Conservation (phyloP, 1,140 invertebrate genomes). For the Brachionus manjavacas region DNA sequence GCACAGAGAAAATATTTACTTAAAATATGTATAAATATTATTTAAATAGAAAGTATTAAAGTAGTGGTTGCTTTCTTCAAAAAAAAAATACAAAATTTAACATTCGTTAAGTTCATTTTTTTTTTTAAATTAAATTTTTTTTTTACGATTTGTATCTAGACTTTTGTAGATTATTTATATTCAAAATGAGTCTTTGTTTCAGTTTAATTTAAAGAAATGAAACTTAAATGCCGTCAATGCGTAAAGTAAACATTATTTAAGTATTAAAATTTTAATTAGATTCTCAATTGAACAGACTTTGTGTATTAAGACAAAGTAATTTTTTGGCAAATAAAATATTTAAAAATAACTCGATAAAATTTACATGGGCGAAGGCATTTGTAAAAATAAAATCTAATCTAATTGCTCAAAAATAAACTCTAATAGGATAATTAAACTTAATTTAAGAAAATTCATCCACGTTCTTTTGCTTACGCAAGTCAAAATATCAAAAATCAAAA, state of each 20-base stretch:
- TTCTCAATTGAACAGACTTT: background rate
- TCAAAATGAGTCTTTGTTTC: background rate
- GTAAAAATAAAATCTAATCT: background rate
- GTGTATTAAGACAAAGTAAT: background rate
- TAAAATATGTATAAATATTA: background rate
- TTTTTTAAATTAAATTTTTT: background rate
- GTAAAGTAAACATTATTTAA: conserved; percentile 5
- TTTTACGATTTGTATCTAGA: background rate
- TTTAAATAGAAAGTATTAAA: background rate
- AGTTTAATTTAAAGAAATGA: background rate
- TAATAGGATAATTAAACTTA: background rate
- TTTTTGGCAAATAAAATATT: conserved; percentile 1
- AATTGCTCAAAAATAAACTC: background rate
- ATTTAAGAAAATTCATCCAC: background rate
- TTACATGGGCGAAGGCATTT: background rate
- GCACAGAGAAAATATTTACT: background rate
- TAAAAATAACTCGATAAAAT: background rate
- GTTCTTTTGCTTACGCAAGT: background rate
- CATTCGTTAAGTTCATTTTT: background rate
- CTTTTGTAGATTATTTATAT: background rate
- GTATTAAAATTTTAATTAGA: background rate
- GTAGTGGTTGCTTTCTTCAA: too few species aligned
- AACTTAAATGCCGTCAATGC: conserved; percentile 10
- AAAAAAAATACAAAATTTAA: background rate
- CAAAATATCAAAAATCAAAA: background rate